Evolutionary conservation across 2,888 invertebrate genomes (phyloP), one percentile per base, ranked within the genome.

Genomic region (Helleia helle): DNA sequence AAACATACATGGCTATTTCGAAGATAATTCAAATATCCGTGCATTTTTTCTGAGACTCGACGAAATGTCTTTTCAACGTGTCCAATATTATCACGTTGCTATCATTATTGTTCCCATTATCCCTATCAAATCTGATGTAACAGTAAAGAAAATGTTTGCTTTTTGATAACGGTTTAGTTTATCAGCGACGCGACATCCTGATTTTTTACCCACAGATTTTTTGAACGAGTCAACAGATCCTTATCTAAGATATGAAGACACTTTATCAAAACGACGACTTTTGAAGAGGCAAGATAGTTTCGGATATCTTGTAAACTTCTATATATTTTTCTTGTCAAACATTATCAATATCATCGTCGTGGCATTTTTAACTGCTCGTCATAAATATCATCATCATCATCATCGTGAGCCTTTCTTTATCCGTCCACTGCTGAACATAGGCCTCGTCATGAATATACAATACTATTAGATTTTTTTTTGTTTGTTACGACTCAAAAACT

Each of bases 191-290:
- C 54, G 61, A 68, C 73, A 74, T 77, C 72, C 76, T 73, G 69
- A 72, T 73, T 72, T 73, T 71, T 72, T 65, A 65, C 59, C 55
- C 63, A 65, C 51, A 67, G 70, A 71, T 73, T 70, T 68, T 62
- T 65, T 70, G 52, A 62, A 53, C 58, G 44, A 65, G 65, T 70
- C 71, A 79, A 79, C 73, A 76, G 44, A 56, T 60, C 56, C 58
- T 75, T 80, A 79, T 79, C 79, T 60, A 43, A 48, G 51, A 53
- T 57, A 60, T 59, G 63, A 51, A 54, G 54, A 59, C 66, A 58
- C 51, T 62, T 71, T 76, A 76, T 74, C 73, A 69, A 57, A 59
- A 59, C 62, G 65, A 70, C 66, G 69, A 61, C 42, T 38, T 36
- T 44, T 46, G 30, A 45, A 47, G 49, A 42, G 46, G 48, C 43